Evolutionary conservation across 2,113 vertebrate species (phyloP).

Genomic region (Pungitius pungitius): DNA sequence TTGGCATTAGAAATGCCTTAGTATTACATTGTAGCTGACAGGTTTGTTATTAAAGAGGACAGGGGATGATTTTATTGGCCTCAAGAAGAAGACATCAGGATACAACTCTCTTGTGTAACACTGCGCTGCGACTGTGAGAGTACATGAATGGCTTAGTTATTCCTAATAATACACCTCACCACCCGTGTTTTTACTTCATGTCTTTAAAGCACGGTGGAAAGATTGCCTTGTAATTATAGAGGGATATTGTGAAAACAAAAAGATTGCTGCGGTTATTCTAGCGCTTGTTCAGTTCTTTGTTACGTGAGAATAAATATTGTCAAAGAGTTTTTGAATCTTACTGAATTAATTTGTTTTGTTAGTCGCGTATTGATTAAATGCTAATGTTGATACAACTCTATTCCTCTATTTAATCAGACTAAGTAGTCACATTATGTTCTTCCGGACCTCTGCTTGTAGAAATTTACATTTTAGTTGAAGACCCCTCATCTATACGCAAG

Average conservation of each 20-base stretch:
- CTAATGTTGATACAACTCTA: no score
- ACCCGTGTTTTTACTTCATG: background rate
- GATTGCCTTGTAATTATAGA: background rate
- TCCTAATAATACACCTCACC: conserved; percentile 13
- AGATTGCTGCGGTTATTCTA: background rate
- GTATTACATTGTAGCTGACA: conserved; percentile 47
- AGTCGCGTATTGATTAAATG: no score
- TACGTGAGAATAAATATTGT: no score
- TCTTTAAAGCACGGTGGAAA: background rate
- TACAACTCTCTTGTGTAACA: conserved; percentile 27
- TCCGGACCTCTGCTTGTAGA: no score
- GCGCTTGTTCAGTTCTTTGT: no score
- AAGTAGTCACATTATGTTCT: no score
- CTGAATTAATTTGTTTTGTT: no score
- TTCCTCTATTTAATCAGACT: no score
- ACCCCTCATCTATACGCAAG: no score
- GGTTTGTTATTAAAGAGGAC: conserved; percentile 69
- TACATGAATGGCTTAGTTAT: background rate
- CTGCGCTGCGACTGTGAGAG: conserved; percentile 4
- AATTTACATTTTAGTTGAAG: no score
- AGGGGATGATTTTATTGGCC: conserved; percentile 50
- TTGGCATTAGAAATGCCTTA: conserved; percentile 54
- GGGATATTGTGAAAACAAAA: background rate
- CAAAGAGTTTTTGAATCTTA: no score
- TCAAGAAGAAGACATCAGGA: conserved; percentile 43